Percentiles rank a stretch among this genome's conserved stretches.
These are phyloP conservation scores for Steinernema feltiae DNA, from an alignment of 1,140 invertebrate genomes.

Conservation along the genomic window DNA sequence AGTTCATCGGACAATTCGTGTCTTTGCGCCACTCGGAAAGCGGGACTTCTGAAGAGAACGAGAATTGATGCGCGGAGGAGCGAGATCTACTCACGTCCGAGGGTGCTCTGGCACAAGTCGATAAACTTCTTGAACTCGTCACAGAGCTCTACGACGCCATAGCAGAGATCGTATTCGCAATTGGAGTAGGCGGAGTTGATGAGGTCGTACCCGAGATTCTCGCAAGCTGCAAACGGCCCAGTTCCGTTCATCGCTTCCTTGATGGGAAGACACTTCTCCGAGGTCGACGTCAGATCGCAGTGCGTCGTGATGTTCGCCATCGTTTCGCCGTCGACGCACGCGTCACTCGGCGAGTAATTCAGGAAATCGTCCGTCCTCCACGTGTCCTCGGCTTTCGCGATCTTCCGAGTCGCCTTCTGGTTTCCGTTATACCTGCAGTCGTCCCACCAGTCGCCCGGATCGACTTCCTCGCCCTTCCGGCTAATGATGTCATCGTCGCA, in stretches of 20 bases:
- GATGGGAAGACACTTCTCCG: conserved; percentile 21
- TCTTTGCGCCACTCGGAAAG: conserved; percentile 18
- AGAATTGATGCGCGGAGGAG: neutral
- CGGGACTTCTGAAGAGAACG: neutral
- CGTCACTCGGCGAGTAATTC: conserved; percentile 14
- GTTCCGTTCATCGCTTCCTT: conserved; percentile 23
- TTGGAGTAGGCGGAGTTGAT: conserved; percentile 32
- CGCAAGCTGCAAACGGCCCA: conserved; percentile 31
- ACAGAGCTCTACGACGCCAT: conserved; percentile 17
- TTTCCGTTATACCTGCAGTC: neutral
- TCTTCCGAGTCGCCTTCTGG: neutral
- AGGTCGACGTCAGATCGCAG: neutral
- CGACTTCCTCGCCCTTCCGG: neutral
- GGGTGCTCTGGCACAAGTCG: conserved; percentile 18
- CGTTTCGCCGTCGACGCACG: conserved; percentile 24
- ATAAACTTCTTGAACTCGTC: conserved; percentile 21
- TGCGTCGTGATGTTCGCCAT: conserved; percentile 26
- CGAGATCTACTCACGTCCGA: conserved; percentile 11
- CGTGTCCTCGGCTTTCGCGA: conserved; percentile 22
- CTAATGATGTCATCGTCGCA: conserved; percentile 26
- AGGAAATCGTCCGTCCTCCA: conserved; percentile 31
- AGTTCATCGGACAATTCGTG: conserved; percentile 20
- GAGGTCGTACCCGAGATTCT: conserved; percentile 25
- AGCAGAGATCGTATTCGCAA: conserved; percentile 36
- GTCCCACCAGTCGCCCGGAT: neutral